Conservation (phyloP, 2,113 vertebrate genomes). For the Mandrillus leucophaeus region DNA sequence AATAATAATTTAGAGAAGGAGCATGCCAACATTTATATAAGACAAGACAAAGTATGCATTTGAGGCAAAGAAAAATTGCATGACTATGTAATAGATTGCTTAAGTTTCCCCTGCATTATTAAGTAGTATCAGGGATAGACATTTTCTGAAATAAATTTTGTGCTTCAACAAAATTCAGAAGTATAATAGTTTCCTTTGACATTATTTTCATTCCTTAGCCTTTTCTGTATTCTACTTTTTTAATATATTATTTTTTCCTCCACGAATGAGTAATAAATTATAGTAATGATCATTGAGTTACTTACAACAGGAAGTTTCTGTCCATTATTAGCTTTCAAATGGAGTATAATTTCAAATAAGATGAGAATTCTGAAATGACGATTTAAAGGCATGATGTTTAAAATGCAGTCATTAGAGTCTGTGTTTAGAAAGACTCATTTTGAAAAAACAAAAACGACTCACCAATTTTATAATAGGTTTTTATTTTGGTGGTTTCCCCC, state of each 20-base stretch:
- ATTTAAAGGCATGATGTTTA: background rate
- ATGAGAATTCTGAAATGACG: background rate
- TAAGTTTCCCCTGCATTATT: conserved; percentile 14
- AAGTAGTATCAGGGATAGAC: conserved; percentile 9
- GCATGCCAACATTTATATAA: background rate
- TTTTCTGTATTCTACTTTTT: conserved; percentile 44
- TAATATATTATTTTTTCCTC: conserved; percentile 25
- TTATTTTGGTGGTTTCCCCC: background rate
- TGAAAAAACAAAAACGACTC: background rate
- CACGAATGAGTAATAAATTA: conserved; percentile 60
- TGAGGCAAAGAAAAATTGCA: background rate
- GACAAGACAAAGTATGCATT: background rate
- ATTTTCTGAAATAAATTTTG: conserved; percentile 54
- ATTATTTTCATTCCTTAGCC: conserved; percentile 46
- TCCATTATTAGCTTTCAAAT: conserved; percentile 62
- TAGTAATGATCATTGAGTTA: conserved; percentile 43
- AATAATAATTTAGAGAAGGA: background rate
- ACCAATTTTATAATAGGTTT: background rate
- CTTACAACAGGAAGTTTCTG: conserved; percentile 49
- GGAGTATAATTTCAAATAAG: background rate
- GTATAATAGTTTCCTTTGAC: conserved; percentile 48
- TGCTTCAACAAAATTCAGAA: conserved; percentile 46
- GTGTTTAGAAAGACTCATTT: background rate
- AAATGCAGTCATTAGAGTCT: background rate
- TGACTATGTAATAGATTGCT: background rate